Evolutionary conservation across 2,797 vertebrate species (phyloP).

Genomic region (Lemur catta): DNA sequence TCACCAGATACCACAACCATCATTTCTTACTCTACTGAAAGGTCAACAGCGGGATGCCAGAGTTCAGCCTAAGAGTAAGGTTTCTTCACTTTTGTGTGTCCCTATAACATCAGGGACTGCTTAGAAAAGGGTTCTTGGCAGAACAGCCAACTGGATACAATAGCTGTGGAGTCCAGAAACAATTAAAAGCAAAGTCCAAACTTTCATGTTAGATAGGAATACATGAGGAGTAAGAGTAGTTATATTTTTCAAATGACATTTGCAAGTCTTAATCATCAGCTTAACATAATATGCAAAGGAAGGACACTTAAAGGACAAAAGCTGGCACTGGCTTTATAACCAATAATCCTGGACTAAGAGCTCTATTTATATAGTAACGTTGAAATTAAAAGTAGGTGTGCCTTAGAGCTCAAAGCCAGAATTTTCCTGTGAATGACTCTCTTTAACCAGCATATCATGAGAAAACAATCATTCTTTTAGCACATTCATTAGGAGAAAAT

Average conservation of each 20-base stretch:
- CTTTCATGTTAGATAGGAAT: conserved; percentile 60
- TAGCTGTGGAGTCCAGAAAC: conserved; percentile 53
- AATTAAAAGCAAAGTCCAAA: conserved; percentile 72
- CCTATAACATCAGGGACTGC: neutral
- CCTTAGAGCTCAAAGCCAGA: conserved; percentile 46
- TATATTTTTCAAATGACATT: conserved; percentile 74
- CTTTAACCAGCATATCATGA: conserved; percentile 37
- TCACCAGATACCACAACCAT: conserved; percentile 45
- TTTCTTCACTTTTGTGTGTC: neutral
- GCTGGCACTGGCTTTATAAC: conserved; percentile 64
- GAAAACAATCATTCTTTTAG: conserved; percentile 36
- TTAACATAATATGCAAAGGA: conserved; percentile 72
- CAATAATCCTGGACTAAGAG: conserved; percentile 55
- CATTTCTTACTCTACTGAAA: conserved; percentile 68
- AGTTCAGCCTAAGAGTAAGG: neutral
- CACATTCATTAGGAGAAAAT: conserved; percentile 21
- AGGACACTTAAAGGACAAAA: conserved; percentile 65
- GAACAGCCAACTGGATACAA: conserved; percentile 61
- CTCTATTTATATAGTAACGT: conserved; percentile 52
- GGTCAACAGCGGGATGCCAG: conserved; percentile 11
- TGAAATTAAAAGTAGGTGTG: conserved; percentile 56
- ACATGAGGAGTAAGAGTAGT: conserved; percentile 39
- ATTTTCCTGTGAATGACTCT: neutral
- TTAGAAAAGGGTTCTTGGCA: conserved; percentile 66
- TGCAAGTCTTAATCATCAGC: conserved; percentile 76